Evolutionary conservation across 2,797 vertebrate genomes (phyloP), one percentile per base, ranked within the genome.

Genomic region (Synanceia verrucosa): DNA sequence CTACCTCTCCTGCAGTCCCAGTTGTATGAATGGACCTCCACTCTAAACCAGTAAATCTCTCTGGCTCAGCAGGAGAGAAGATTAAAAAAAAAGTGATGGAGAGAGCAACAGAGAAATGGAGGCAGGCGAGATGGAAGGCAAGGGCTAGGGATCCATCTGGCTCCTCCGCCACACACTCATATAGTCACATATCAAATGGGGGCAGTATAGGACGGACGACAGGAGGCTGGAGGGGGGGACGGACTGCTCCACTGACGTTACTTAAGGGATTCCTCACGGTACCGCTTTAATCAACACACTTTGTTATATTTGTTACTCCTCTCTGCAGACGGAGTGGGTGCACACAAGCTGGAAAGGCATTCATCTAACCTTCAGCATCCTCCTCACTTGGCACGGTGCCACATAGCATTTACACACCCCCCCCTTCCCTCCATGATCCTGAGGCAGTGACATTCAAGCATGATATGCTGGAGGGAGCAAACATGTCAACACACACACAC

Each of bases 351-450:
- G 64, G 23, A 26, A 4, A 80, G 71, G 82, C 74, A 44, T 82
- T 53, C 31, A 4, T 82, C 81, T 86, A 85, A 90, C 88, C 90
- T 89, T 89, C 86, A 86, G 10, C 69, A 83, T 78, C 71, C 80
- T 65, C 46, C 58, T 75, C 55, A 77, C 68, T 77, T 86, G 89
- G 85, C 82, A 51, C 37, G 0, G 37, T 11, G 82, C 87, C 85
- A 82, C 60, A 50, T 6, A 64, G 26, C 59, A 76, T 64, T 81
- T 79, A 78, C 14, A 14, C 14, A 5, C 2, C 5, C 18, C 2
- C 9, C 24, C 3, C 6, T 9, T 9, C 33, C 41, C 23, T 7
- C 23, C 18, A 53, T 28, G 60, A 73, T 84, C 76, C 69, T 5
- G 36, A 78, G 60, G 78, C 87, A 66, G 61, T 73, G 78, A 75